Evolutionary conservation across 2,113 vertebrate genomes (phyloP), one percentile per base, ranked within the genome.

Genomic region (Penelope pileata): DNA sequence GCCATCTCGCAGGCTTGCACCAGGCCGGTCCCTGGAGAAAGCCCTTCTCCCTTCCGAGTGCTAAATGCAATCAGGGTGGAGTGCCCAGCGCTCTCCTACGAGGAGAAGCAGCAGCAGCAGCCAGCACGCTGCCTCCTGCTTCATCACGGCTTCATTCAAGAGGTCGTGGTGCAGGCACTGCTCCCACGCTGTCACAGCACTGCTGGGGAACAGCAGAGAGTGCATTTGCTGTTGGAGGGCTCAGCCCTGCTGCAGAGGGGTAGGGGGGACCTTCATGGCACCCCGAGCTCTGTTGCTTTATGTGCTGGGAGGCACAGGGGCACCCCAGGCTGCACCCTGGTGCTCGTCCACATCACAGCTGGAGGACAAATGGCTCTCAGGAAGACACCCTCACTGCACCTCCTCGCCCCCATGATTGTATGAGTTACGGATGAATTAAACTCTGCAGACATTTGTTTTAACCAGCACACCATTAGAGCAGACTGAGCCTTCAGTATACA

Each of bases 241-340:
- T n/a, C 30, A 43, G 38, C 54, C 74, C 40, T 32, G 53, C 77
- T 63, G 73, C 17, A 10, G 0, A 9, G 42, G n/a, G 32, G 9
- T 3, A 47, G 21, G 3, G 30, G 34, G 34, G 14, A 8, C 56
- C 23, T 43, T 86, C 17, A 32, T 0, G 0, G 42, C 0, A 6
- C 30, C 51, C 15, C 22, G 34, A 7, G 16, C 19, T 38, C 45
- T 80, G 85, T 66, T 14, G 68, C 51, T 88, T 12, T 38, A 67
- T 3, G 7, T 1, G 2, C 34, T 56, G n/a, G 60, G 82, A 77
- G 80, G 27, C 3, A 21, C 1, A 18, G 16, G 58, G 64, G 73
- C 64, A 59, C 2, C 43, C 10, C 8, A 22, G 0, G 26, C 21
- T 9, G 1, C 3, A 26, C 18, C 40, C 29, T 0, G 0, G 24